Evolutionary conservation across 1,140 invertebrate genomes (phyloP).

Genomic region (Anastrepha ludens): DNA sequence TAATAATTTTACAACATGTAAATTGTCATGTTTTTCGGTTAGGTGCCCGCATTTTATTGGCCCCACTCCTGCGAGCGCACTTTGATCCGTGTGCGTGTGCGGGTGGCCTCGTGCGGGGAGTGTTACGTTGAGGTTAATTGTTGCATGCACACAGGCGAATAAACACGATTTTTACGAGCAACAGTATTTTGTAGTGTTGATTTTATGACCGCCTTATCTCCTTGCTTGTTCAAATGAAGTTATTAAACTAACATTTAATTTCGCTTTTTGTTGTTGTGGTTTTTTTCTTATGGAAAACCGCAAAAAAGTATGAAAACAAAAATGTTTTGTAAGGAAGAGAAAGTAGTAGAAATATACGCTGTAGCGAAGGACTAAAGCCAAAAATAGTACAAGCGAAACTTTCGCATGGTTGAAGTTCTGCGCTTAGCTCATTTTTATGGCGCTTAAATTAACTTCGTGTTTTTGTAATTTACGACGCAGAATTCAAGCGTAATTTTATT

Average conservation of each 20-base stretch:
- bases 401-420: neutral
- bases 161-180: constrained; percentile 43
- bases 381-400: neutral
- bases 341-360: neutral
- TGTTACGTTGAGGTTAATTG: constrained; percentile 22
- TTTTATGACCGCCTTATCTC: constrained; percentile 45
- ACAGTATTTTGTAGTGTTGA: constrained; percentile 50
- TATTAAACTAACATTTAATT: constrained; percentile 41
- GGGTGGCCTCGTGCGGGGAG: neutral
- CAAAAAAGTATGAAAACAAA: neutral
- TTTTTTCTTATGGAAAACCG: neutral
- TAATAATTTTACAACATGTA: constrained; percentile 59
- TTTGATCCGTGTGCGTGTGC: neutral
- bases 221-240: constrained; percentile 39
- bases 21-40: constrained; percentile 57
- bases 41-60: constrained; percentile 28
- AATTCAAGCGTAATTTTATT: constrained; percentile 16
- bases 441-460: constrained; percentile 24
- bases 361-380: neutral
- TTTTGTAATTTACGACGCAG: constrained; percentile 18
- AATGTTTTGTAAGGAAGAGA: neutral
- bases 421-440: neutral
- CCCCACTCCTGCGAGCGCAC: neutral
- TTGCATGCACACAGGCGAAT: constrained; percentile 36
- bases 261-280: neutral